Evolutionary conservation across 2,797 vertebrate genomes (phyloP).

Genomic region (Anguilla anguilla): DNA sequence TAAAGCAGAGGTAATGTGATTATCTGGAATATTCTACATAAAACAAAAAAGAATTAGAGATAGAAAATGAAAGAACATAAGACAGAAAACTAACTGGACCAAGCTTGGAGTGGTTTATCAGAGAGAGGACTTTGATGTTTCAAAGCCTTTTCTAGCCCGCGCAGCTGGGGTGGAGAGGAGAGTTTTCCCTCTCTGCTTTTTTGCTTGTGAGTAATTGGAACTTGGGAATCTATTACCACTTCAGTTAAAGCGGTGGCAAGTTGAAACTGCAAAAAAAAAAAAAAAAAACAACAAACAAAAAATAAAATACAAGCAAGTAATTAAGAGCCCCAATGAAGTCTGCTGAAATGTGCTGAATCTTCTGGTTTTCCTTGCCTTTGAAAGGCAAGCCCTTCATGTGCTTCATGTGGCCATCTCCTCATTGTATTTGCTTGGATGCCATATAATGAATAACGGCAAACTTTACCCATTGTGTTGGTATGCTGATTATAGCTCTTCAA

Average conservation of each 20-base stretch:
- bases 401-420: background rate
- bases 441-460: background rate
- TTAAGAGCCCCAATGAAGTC: slow-evolving; percentile 22
- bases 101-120: slow-evolving; percentile 32
- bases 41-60: background rate
- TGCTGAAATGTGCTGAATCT: slow-evolving; percentile 14
- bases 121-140: slow-evolving; percentile 33
- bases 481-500: background rate
- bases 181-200: slow-evolving; percentile 25
- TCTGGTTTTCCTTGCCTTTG: background rate
- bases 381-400: slow-evolving; percentile 27
- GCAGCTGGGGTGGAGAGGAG: slow-evolving; percentile 16
- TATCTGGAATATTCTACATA: slow-evolving; percentile 10
- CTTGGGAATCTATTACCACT: slow-evolving; percentile 36
- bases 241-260: slow-evolving; percentile 23
- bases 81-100: slow-evolving; percentile 16
- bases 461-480: background rate
- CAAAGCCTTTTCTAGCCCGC: slow-evolving; percentile 16
- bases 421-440: slow-evolving; percentile 25
- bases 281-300: background rate
- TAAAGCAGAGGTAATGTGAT: slow-evolving; percentile 13
- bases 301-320: slow-evolving; percentile 17
- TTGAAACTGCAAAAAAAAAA: background rate
- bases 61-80: background rate
- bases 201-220: slow-evolving; percentile 37